Evolutionary conservation across 1,140 invertebrate species (phyloP).

Genomic region (Psilanteris sp.): DNA sequence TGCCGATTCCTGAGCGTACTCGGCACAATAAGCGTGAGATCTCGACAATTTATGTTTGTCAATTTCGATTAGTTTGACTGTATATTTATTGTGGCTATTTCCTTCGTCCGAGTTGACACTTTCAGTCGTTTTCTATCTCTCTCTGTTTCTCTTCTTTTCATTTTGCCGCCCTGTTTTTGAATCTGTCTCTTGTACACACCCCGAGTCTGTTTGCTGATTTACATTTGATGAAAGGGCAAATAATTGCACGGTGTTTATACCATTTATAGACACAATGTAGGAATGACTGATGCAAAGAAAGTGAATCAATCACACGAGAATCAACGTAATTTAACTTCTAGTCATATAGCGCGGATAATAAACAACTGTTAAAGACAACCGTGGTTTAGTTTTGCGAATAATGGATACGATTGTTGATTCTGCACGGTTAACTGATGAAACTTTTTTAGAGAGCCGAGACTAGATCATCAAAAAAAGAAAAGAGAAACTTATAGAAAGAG

Average conservation of each 20-base stretch:
- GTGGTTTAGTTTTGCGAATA: slow-evolving; percentile 42
- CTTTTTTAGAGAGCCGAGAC: slow-evolving; percentile 28
- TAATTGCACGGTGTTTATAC: slow-evolving; percentile 1
- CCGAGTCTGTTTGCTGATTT: slow-evolving; percentile 66
- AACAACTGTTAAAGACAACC: too few species aligned
- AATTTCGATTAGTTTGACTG: slow-evolving; percentile 24
- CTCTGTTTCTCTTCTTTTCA: slow-evolving; percentile 11
- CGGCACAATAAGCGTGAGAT: slow-evolving; percentile 1
- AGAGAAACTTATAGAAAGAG: too few species aligned
- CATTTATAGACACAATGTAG: slow-evolving; percentile 1
- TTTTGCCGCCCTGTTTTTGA: too few species aligned
- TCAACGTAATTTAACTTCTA: slow-evolving; percentile 71
- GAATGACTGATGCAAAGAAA: slow-evolving; percentile 10
- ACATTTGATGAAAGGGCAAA: slow-evolving; percentile 57
- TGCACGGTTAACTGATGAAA: not conserved
- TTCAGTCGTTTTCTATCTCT: slow-evolving; percentile 23
- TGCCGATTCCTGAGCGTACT: slow-evolving; percentile 48
- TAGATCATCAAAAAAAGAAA: too few species aligned
- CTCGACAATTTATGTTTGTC: slow-evolving; percentile 3
- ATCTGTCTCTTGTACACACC: slow-evolving; percentile 52
- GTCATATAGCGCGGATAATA: slow-evolving; percentile 66
- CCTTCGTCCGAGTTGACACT: not conserved
- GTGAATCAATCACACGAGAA: slow-evolving; percentile 55
- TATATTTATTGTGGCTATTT: slow-evolving; percentile 18
- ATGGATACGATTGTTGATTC: slow-evolving; percentile 1